A percentile compares a stretch with the other conserved stretches of the same genome.
Evolutionary conservation across 2,113 vertebrate genomes (phyloP).

Genomic region (Onychorhynchus coronatus): DNA sequence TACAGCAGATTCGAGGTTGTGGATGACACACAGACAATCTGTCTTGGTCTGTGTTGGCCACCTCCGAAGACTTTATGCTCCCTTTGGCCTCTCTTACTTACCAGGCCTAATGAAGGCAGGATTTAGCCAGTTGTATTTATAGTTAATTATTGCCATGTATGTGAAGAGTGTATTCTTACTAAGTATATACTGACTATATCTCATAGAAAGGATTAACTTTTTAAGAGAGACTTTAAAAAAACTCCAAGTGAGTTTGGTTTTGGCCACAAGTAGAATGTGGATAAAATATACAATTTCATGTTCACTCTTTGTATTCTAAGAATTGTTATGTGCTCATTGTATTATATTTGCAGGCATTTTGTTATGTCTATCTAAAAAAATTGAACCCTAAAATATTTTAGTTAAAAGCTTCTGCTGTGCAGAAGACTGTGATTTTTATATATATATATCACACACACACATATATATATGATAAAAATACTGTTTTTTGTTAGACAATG

Average conservation of each 20-base stretch:
- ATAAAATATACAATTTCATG: constrained; percentile 23
- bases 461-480: constrained; percentile 52
- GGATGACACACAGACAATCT: not conserved
- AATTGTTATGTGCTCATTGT: constrained; percentile 48
- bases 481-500: constrained; percentile 73
- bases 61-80: not conserved
- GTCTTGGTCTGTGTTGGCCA: not conserved
- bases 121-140: constrained; percentile 12
- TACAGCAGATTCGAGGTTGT: not conserved
- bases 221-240: constrained; percentile 11
- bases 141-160: not conserved
- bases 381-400: constrained; percentile 68
- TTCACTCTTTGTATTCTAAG: constrained; percentile 61
- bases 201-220: constrained; percentile 31
- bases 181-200: not conserved
- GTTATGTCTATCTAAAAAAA: constrained; percentile 72
- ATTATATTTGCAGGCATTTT: constrained; percentile 73
- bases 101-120: not conserved
- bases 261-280: constrained; percentile 23
- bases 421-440: constrained; percentile 72
- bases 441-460: constrained; percentile 14
- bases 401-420: constrained; percentile 79
- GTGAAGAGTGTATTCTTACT: not conserved
- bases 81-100: not conserved
- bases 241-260: constrained; percentile 30